phyloP scores from a whole-genome alignment of 2,888 invertebrate species.

The Meliscaeva auricollis region DNA sequence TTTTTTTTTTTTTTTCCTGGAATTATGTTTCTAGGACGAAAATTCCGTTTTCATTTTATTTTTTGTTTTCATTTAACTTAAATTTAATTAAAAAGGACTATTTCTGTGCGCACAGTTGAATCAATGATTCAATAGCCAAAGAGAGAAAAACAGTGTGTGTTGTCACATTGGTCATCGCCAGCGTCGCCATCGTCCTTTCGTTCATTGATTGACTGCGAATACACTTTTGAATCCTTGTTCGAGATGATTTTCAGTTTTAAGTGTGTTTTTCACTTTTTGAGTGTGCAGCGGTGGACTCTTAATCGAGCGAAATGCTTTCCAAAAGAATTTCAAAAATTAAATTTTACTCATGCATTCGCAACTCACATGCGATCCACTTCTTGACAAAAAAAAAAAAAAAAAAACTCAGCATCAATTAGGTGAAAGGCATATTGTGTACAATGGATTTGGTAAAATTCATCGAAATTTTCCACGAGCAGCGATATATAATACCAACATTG shows the following conservation, averaged over 20 bases:
- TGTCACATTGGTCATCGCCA: no score
- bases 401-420: conserved; percentile 50
- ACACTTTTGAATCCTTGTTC: neutral
- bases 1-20: neutral
- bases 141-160: neutral
- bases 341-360: conserved; percentile 14
- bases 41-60: conserved; percentile 15
- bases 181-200: neutral
- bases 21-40: conserved; percentile 57
- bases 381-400: conserved; percentile 34
- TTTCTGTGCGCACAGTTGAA: conserved; percentile 8
- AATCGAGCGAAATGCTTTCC: conserved; percentile 33
- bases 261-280: neutral
- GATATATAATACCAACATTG: neutral
- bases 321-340: conserved; percentile 39
- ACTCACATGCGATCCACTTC: neutral
- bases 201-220: neutral
- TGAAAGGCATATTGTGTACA: conserved; percentile 26
- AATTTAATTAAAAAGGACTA: conserved; percentile 63
- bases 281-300: conserved; percentile 1
- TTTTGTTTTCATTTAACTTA: conserved; percentile 27
- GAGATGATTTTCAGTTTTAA: neutral
- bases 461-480: neutral
- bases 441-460: conserved; percentile 19
- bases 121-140: neutral